Percentiles rank a stretch among this genome's conserved stretches.
Evolutionary conservation across 1,140 invertebrate genomes (phyloP).

Genomic region (Mamestra configurata): DNA sequence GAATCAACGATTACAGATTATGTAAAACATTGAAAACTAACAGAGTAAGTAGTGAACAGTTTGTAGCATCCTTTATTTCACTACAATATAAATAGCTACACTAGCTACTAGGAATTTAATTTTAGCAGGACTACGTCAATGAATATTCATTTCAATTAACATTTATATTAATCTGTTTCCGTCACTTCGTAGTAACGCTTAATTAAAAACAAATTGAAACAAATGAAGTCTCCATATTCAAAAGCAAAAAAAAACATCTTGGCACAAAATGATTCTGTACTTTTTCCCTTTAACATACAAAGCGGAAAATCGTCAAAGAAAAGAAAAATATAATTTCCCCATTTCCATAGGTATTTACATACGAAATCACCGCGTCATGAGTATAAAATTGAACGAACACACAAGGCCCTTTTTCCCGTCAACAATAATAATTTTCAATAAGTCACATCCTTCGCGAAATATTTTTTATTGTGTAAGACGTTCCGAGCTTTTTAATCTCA

Average conservation of each 20-base stretch:
- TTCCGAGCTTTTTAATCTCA: neutral
- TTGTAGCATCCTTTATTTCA: too few species aligned
- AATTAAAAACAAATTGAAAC: neutral
- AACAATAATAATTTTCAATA: neutral
- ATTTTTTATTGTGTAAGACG: neutral
- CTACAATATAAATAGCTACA: too few species aligned
- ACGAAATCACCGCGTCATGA: constrained; percentile 3
- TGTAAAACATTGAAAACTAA: too few species aligned
- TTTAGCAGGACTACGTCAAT: too few species aligned
- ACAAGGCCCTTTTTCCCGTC: neutral
- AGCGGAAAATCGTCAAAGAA: constrained; percentile 13
- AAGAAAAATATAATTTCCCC: constrained; percentile 5
- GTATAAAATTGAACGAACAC: neutral
- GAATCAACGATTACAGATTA: too few species aligned
- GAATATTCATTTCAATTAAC: too few species aligned
- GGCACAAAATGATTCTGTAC: neutral
- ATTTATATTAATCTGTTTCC: too few species aligned
- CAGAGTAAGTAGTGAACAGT: too few species aligned
- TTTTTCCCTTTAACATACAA: neutral
- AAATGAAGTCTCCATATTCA: neutral
- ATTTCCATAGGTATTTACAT: constrained; percentile 30
- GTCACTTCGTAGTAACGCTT: neutral
- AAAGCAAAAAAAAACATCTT: neutral
- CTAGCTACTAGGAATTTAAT: too few species aligned
- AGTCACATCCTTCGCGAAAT: neutral